Evolutionary conservation across 2,113 vertebrate genomes (phyloP), one percentile per base, ranked within the genome.

Genomic region (Antechinus flavipes): DNA sequence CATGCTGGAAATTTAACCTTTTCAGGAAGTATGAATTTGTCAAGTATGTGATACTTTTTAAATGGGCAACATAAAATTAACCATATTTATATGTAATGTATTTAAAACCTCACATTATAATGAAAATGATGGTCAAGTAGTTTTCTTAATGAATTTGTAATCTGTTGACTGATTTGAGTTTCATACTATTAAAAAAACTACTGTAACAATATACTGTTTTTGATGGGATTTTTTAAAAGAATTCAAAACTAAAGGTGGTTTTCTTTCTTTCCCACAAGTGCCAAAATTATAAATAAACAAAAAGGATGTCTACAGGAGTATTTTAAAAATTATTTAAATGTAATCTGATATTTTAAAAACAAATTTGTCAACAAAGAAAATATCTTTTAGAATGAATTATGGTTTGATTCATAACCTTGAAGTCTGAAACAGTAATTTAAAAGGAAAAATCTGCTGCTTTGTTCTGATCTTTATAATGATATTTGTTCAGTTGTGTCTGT

Each of bases 361-460:
- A 35, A 22, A n/a, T 90, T 95, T 84, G 24, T 0, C 6, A 84
- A 42, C n/a, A 84, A 84, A 95, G 53, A 54, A 92, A 61, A 84
- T 84, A 42, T 49, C n/a, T 46, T 42, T 90, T 95, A 89, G 47
- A 93, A 42, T 27, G 12, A 94, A 49, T 93, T 8, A 55, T 11
- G 5, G 30, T 68, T 30, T 93, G 95, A 96, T 91, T 55, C 42
- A 26, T 27, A 93, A 90, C 61, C 52, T 68, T 94, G 4, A 84
- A 84, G 93, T 97, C 97, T 91, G 42, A 96, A 97, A 89, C 25
- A 95, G 14, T 49, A 95, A 54, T 92, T 97, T 96, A 95, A 93
- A 25, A 0, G 1, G 94, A 91, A 47, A 23, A 93, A 19, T 95
- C 61, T 76, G 4, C 8, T n/a, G 12, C 35, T 35, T n/a, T 76